These are phyloP conservation scores for Marasmarcha lunaedactyla DNA, from an alignment of 2,888 invertebrate genomes.

Conservation along the genomic window DNA sequence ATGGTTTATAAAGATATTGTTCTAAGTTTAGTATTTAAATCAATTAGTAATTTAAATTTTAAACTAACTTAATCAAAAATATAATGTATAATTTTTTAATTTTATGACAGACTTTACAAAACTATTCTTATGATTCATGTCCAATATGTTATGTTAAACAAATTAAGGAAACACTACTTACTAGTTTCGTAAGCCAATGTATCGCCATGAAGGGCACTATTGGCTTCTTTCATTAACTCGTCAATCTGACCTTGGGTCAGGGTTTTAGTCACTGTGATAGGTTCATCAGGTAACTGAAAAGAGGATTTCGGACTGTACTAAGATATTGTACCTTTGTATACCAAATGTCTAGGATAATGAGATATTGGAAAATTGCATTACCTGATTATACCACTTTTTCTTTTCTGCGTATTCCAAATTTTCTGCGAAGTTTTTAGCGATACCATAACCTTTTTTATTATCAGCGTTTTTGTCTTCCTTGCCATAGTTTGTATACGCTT, in stretches of 20 bases:
- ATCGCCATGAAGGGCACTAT: constrained; percentile 74
- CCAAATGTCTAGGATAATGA: not conserved
- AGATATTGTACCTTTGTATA: too few species aligned
- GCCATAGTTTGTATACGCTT: constrained; percentile 57
- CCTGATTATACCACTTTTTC: constrained; percentile 76
- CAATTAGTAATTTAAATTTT: too few species aligned
- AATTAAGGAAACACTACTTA: too few species aligned
- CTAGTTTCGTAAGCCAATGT: constrained; percentile 73
- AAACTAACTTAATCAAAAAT: too few species aligned
- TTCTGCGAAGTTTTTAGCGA: constrained; percentile 60
- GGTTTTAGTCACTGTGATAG: constrained; percentile 34
- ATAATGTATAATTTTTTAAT: too few species aligned
- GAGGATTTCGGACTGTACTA: too few species aligned
- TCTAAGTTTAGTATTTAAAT: too few species aligned
- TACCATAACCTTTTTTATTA: constrained; percentile 49
- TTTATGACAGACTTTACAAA: too few species aligned
- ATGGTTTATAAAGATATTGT: not conserved
- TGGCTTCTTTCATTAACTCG: constrained; percentile 74
- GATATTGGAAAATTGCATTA: constrained; percentile 22
- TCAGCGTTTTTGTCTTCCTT: constrained; percentile 55
- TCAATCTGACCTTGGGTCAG: constrained; percentile 66
- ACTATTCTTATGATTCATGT: too few species aligned
- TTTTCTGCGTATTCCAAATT: constrained; percentile 60
- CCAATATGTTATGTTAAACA: too few species aligned
- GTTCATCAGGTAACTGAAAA: constrained; percentile 59